Conservation (phyloP, 2,797 vertebrate genomes). For the Liasis olivaceus region DNA sequence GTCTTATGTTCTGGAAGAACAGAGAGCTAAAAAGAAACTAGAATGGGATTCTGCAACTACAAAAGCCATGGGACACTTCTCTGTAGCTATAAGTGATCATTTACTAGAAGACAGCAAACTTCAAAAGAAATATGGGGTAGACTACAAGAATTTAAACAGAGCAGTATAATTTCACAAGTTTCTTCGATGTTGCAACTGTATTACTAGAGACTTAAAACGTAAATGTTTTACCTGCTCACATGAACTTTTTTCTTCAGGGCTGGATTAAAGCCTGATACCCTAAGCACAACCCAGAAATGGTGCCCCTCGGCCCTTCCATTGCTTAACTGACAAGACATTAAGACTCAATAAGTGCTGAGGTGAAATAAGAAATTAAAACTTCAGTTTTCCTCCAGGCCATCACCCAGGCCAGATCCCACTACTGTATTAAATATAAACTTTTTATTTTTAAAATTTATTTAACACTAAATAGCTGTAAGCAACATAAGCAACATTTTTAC, state of each 20-base stretch:
- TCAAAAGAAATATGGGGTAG: neutral
- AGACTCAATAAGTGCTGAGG: neutral
- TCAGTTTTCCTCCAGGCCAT: too few species aligned
- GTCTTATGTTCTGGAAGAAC: neutral
- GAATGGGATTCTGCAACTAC: neutral
- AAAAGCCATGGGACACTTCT: neutral
- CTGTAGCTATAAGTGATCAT: neutral
- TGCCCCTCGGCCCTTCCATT: neutral
- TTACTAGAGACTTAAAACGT: neutral
- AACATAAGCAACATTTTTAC: too few species aligned
- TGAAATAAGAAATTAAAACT: neutral
- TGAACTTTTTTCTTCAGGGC: neutral
- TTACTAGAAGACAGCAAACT: neutral
- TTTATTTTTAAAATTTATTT: too few species aligned
- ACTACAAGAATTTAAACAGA: neutral
- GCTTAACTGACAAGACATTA: neutral
- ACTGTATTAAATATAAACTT: too few species aligned
- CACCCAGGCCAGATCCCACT: too few species aligned
- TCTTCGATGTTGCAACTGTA: neutral
- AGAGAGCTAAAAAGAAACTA: neutral
- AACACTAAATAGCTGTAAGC: too few species aligned
- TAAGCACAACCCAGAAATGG: neutral
- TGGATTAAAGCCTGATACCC: neutral
- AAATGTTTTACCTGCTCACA: neutral
- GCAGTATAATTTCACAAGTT: neutral